A percentile compares a stretch with the other conserved stretches of the same genome.
Conservation (phyloP, 2,797 vertebrate species). For the Poliocrania exsul region DNA sequence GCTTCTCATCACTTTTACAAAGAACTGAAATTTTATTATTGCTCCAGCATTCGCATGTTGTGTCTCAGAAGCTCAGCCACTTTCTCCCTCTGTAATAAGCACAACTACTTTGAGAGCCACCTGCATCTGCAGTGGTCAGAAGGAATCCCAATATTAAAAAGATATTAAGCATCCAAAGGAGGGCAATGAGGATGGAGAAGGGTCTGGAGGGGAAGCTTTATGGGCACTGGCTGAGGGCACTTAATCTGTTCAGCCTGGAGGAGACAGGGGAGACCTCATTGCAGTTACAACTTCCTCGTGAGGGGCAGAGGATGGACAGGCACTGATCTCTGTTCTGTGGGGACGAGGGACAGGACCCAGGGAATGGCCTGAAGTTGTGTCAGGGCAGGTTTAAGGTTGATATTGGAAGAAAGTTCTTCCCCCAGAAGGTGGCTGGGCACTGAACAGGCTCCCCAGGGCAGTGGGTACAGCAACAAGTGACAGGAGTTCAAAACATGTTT, state of each 20-base stretch:
- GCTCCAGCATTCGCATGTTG: not conserved
- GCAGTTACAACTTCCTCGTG: not conserved
- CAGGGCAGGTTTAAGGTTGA: not conserved
- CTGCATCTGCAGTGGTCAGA: not conserved
- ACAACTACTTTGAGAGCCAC: not conserved
- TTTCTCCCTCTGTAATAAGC: accelerated
- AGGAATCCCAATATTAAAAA: not conserved
- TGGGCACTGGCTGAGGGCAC: not conserved
- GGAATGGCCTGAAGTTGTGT: not conserved
- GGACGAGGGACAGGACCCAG: not conserved
- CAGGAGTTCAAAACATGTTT: too few relatives aligned
- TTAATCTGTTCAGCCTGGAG: not conserved
- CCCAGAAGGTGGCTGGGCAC: not conserved
- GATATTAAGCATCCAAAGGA: not conserved
- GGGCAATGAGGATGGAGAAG: not conserved
- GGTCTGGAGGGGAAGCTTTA: not conserved
- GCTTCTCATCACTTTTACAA: not conserved
- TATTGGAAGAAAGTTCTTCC: not conserved
- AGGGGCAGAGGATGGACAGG: not conserved
- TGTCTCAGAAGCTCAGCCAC: not conserved
- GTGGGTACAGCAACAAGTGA: too few relatives aligned
- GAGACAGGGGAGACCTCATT: not conserved
- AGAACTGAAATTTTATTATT: not conserved
- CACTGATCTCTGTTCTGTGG: not conserved
- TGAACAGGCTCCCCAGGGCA: too few relatives aligned